A percentile compares a stretch with the other conserved stretches of the same genome.
Conservation (phyloP, 2,888 invertebrate genomes). For the Patella ulyssiponensis region DNA sequence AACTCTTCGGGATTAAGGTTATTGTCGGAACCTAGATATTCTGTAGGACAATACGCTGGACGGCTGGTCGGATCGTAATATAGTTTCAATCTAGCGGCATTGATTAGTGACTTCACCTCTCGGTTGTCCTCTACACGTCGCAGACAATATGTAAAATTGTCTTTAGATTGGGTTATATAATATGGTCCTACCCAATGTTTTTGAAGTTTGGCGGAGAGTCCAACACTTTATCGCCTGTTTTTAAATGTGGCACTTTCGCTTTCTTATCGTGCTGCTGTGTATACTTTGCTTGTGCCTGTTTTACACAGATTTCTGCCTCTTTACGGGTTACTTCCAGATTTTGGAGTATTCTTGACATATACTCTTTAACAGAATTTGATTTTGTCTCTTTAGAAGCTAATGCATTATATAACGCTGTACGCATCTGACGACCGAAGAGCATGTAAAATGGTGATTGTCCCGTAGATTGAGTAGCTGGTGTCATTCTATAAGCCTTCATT, state of each 20-base stretch:
- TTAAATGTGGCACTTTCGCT: too few species aligned
- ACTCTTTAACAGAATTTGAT: neutral
- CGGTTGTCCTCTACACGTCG: neutral
- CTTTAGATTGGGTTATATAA: slow-evolving; percentile 23
- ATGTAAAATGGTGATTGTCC: slow-evolving; percentile 20
- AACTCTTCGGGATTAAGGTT: too few species aligned
- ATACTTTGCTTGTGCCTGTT: slow-evolving; percentile 9
- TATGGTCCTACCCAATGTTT: slow-evolving; percentile 21
- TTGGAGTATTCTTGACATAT: slow-evolving; percentile 12
- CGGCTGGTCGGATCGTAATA: slow-evolving; percentile 1
- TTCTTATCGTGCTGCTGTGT: too few species aligned
- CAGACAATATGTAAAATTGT: slow-evolving; percentile 26
- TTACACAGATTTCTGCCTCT: slow-evolving; percentile 14
- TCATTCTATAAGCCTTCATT: slow-evolving; percentile 19
- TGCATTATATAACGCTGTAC: slow-evolving; percentile 8
- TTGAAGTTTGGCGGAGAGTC: too few species aligned
- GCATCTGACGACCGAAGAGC: slow-evolving; percentile 23
- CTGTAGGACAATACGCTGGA: neutral
- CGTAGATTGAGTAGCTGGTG: slow-evolving; percentile 17
- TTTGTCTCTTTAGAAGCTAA: slow-evolving; percentile 8
- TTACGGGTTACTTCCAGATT: slow-evolving; percentile 10
- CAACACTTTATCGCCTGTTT: too few species aligned
- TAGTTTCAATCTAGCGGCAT: slow-evolving; percentile 26
- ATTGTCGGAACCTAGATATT: too few species aligned
- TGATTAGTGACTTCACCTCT: slow-evolving; percentile 23